phyloP scores from a whole-genome alignment of 2,797 vertebrate species.

The Premnoplex brunnescens region DNA sequence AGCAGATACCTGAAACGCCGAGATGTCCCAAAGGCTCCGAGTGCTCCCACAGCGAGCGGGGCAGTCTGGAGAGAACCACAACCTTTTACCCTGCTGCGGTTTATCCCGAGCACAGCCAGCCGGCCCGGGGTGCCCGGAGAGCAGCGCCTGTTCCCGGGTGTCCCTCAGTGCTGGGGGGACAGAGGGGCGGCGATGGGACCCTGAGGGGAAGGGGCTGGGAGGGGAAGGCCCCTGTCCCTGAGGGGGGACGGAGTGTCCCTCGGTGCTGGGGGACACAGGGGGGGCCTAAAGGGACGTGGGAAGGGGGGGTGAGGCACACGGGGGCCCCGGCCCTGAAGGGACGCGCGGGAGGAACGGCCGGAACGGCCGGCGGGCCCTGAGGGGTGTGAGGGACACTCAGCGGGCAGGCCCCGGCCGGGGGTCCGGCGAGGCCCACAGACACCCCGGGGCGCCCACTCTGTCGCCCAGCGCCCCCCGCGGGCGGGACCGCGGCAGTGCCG shows the following conservation, averaged over 20 bases:
- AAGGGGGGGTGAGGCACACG: too few species aligned
- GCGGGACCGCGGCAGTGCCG: not conserved
- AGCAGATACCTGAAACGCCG: slow-evolving; percentile 6
- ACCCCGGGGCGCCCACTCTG: not conserved
- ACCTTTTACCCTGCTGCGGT: not conserved
- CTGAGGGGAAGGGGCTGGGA: not conserved
- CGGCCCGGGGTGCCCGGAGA: not conserved
- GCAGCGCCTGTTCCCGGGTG: not conserved
- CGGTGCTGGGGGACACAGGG: too few species aligned
- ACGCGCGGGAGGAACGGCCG: too few species aligned
- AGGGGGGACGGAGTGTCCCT: too few species aligned
- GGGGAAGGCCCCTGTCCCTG: not conserved
- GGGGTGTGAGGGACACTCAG: not conserved
- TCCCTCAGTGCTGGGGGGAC: not conserved
- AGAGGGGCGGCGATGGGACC: not conserved
- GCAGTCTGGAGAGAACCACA: not conserved
- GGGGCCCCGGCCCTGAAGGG: not conserved
- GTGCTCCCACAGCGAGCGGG: not conserved
- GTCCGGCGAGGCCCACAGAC: not conserved
- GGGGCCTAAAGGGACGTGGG: too few species aligned
- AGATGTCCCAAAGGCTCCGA: not conserved
- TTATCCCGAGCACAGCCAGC: accelerated
- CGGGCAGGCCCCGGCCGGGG: not conserved
- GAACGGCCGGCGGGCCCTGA: not conserved
- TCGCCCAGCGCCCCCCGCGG: too few species aligned